phyloP scores from a whole-genome alignment of 1,140 invertebrate genomes.

The Neodiprion lecontei region DNA sequence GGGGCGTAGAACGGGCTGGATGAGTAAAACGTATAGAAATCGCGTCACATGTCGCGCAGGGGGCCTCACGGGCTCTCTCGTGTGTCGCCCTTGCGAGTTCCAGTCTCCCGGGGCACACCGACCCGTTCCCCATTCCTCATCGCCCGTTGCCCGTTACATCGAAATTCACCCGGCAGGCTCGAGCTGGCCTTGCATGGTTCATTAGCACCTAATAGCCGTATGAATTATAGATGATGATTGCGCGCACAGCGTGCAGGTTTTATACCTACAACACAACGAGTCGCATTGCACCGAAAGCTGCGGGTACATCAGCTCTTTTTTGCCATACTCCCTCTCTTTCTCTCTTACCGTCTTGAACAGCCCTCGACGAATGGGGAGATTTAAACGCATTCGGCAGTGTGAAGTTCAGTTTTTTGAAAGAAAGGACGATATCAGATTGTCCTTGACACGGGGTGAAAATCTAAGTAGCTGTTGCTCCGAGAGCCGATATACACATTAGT shows the following conservation, averaged over 20 bases:
- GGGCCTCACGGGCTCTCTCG: background rate
- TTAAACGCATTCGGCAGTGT: no score
- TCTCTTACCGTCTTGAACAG: background rate
- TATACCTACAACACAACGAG: no score
- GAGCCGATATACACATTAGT: no score
- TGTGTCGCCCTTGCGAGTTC: background rate
- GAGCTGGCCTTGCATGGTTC: background rate
- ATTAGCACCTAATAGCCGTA: slow-evolving; percentile 4
- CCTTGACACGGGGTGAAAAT: no score
- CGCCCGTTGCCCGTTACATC: no score
- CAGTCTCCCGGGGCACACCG: background rate
- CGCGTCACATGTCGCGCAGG: slow-evolving; percentile 3
- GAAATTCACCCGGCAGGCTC: background rate
- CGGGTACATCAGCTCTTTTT: no score
- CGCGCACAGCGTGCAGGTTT: background rate
- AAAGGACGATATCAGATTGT: background rate
- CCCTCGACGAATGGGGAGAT: background rate
- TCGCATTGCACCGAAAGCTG: no score
- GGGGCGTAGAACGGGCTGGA: background rate
- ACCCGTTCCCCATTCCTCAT: background rate
- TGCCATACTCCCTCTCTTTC: background rate
- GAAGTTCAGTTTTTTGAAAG: background rate
- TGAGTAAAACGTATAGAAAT: background rate
- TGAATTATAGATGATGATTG: background rate
- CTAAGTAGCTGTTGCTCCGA: no score